Evolutionary conservation across 2,797 vertebrate genomes (phyloP).

Genomic region (Miichthys miiuy): DNA sequence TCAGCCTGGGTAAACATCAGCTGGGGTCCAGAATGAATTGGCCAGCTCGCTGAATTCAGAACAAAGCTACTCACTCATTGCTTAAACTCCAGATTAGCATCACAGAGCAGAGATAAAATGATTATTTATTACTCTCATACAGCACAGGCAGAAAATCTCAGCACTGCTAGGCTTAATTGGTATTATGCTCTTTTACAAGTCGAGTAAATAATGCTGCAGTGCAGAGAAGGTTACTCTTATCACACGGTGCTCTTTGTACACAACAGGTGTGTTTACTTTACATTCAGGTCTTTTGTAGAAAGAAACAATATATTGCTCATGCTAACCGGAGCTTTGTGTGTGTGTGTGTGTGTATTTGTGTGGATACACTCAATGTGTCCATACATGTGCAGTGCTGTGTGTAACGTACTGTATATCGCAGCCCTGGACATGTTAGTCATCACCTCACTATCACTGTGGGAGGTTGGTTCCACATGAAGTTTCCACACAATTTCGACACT

Average conservation of each 20-base stretch:
- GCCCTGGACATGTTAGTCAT: constrained; percentile 14
- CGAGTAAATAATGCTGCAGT: constrained; percentile 5
- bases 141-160: constrained; percentile 36
- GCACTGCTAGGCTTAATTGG: constrained; percentile 29
- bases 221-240: constrained; percentile 17
- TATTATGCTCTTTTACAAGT: constrained; percentile 17
- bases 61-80: constrained; percentile 66
- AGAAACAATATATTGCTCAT: constrained; percentile 32
- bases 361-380: constrained; percentile 9
- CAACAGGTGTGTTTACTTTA: constrained; percentile 69
- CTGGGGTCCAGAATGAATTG: constrained; percentile 71
- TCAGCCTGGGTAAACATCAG: constrained; percentile 85
- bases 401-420: constrained; percentile 16
- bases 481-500: constrained; percentile 29
- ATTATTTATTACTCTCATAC: constrained; percentile 58
- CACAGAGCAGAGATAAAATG: constrained; percentile 55
- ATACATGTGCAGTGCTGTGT: constrained; percentile 33
- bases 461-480: constrained; percentile 9
- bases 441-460: constrained; percentile 13
- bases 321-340: constrained; percentile 7
- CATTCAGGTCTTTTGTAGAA: constrained; percentile 38
- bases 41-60: constrained; percentile 58
- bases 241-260: constrained; percentile 34
- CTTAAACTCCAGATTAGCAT: constrained; percentile 71
- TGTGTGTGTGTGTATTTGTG: constrained; percentile 30